Conservation (phyloP, 2,888 invertebrate species). For the Acanthosepion lycidas region DNA sequence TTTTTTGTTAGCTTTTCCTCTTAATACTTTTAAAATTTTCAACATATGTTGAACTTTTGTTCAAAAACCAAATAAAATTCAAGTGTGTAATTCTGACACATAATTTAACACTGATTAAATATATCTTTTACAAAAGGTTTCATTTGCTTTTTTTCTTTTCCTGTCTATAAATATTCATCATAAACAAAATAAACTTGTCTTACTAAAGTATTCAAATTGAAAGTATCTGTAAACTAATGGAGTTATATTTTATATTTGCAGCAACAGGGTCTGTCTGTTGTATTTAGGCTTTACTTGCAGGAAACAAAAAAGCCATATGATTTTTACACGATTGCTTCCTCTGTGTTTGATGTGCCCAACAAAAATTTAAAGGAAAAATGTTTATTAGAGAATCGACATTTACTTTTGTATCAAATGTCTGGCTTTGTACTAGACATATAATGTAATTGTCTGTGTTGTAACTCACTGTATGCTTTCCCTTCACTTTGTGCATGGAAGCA, state of each 20-base stretch:
- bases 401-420: too few relatives aligned
- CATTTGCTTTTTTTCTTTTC: not conserved
- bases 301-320: not conserved
- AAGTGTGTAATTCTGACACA: not conserved
- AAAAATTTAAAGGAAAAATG: not conserved
- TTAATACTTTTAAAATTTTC: not conserved
- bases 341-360: not conserved
- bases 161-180: not conserved
- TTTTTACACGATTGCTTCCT: not conserved
- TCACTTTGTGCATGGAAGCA: slow-evolving; percentile 20
- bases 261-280: too few relatives aligned
- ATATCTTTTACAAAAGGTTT: too few relatives aligned
- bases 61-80: not conserved
- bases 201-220: not conserved
- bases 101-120: not conserved
- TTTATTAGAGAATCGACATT: too few relatives aligned
- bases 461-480: not conserved
- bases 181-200: not conserved
- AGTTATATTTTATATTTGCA: not conserved
- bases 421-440: too few relatives aligned
- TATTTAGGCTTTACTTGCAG: too few relatives aligned
- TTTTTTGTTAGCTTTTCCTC: not conserved
- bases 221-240: not conserved
- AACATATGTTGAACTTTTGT: not conserved
- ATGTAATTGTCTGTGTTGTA: not conserved